Conservation (phyloP, 2,888 invertebrate species). For the Strigamia transsilvanica region DNA sequence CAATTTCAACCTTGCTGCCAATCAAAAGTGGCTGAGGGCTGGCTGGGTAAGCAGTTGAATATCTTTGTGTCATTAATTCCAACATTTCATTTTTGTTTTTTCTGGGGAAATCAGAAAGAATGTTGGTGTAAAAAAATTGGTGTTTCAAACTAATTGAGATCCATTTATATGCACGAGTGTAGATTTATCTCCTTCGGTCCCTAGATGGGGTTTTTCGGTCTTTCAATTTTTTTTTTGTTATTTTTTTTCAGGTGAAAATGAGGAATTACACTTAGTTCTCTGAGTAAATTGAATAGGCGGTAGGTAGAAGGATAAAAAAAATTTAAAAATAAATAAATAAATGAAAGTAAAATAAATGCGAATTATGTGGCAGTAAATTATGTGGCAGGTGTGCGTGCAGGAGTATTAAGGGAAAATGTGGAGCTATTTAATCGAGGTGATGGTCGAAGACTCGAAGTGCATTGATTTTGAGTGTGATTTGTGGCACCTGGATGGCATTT, state of each 20-base stretch:
- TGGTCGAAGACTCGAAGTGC: too few species aligned
- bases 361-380: constrained; percentile 9
- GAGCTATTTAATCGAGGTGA: neutral
- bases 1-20: too few species aligned
- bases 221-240: neutral
- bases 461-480: too few species aligned
- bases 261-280: neutral
- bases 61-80: too few species aligned
- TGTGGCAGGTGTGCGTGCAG: neutral
- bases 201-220: neutral
- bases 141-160: neutral
- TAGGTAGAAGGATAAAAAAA: neutral
- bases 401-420: neutral
- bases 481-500: neutral
- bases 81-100: neutral
- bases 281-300: constrained; percentile 7
- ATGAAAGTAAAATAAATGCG: neutral
- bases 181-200: neutral
- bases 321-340: too few species aligned
- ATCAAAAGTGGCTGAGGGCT: too few species aligned
- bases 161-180: neutral
- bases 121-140: too few species aligned
- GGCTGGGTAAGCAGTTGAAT: too few species aligned
- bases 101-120: too few species aligned
- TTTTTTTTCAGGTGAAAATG: neutral